Percentiles rank a stretch among this genome's conserved stretches.
Evolutionary conservation across 2,113 vertebrate genomes (phyloP).

Genomic region (Elanus axillaris): DNA sequence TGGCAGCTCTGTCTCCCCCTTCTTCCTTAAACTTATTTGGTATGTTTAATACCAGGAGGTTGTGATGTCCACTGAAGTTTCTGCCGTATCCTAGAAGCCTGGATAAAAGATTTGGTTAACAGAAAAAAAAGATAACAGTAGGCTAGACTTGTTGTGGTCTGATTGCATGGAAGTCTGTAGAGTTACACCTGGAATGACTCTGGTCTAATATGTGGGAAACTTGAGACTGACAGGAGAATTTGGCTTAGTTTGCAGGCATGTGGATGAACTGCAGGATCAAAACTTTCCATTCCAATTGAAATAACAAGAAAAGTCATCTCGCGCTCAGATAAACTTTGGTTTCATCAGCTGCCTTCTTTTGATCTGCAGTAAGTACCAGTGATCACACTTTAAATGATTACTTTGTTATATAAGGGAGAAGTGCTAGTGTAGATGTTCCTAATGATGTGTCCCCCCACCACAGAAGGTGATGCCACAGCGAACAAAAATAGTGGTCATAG

Average conservation of each 20-base stretch:
- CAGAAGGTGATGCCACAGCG: constrained; percentile 10
- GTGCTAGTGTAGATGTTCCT: neutral
- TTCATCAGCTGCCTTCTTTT: neutral
- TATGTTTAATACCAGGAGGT: neutral
- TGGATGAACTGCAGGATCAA: neutral
- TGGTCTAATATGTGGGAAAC: neutral
- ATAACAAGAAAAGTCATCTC: neutral
- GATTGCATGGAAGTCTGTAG: neutral
- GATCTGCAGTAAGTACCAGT: neutral
- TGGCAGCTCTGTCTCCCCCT: neutral
- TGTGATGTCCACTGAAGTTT: neutral
- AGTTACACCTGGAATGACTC: neutral
- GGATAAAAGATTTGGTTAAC: neutral
- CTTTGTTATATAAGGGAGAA: neutral
- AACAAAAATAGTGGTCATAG: constrained; percentile 17
- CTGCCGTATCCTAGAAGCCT: neutral
- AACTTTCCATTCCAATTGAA: neutral
- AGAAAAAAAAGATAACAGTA: neutral
- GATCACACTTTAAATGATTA: neutral
- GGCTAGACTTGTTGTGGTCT: neutral
- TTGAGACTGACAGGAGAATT: neutral
- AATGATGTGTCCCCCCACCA: neutral
- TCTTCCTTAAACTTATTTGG: neutral
- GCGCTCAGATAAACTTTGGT: accelerated
- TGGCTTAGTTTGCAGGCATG: neutral